A percentile compares a stretch with the other conserved stretches of the same genome.
These are phyloP conservation scores for Acanthis flammea DNA, from an alignment of 2,797 vertebrate genomes.

Conservation along the genomic window DNA sequence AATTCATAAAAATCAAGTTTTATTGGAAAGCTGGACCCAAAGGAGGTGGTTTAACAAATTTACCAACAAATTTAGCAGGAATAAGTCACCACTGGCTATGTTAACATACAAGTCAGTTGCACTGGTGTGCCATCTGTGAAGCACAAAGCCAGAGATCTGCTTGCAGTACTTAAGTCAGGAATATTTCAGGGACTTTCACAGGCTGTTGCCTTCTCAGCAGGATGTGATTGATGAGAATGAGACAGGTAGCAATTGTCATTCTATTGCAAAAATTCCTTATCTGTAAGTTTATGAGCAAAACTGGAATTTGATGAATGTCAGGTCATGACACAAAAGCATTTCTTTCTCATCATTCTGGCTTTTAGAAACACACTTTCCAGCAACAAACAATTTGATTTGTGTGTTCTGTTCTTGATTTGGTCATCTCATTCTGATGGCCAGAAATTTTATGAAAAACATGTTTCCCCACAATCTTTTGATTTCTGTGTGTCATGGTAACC, in stretches of 20 bases:
- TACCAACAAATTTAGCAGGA: neutral
- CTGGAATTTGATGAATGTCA: neutral
- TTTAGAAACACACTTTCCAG: neutral
- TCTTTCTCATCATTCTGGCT: neutral
- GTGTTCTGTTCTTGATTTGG: neutral
- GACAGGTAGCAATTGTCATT: neutral
- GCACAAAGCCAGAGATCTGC: neutral
- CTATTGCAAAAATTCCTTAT: slow-evolving; percentile 9
- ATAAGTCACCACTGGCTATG: neutral
- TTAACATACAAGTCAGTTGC: neutral
- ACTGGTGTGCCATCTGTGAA: neutral
- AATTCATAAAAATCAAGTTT: neutral
- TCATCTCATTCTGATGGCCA: neutral
- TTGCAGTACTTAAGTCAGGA: neutral
- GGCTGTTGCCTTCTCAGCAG: neutral
- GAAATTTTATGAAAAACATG: slow-evolving; percentile 1
- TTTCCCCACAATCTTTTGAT: neutral
- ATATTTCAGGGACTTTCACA: neutral
- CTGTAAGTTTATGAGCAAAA: neutral
- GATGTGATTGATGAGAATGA: neutral
- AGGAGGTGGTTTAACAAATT: neutral
- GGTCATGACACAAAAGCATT: neutral
- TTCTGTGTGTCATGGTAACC: neutral
- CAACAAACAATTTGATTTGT: neutral
- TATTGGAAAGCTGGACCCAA: neutral